These are phyloP conservation scores for Parus major DNA, from an alignment of 2,113 vertebrate genomes.

Conservation along the genomic window DNA sequence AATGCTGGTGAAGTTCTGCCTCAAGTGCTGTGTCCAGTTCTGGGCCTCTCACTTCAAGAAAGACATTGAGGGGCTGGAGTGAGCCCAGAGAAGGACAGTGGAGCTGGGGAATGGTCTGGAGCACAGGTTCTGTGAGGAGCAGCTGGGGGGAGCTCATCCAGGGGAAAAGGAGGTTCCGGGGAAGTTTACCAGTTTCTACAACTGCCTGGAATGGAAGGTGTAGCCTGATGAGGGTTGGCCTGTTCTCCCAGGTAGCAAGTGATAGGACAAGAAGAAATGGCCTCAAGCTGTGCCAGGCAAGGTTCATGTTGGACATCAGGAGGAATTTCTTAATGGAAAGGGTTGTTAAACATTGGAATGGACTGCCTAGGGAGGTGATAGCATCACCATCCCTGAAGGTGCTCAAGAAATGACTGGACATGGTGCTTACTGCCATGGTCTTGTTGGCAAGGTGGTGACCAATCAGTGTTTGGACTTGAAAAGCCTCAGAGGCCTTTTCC, in stretches of 20 bases:
- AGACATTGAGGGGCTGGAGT: background rate
- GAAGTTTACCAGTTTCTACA: background rate
- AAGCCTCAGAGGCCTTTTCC: background rate
- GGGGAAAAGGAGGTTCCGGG: background rate
- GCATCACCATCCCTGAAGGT: background rate
- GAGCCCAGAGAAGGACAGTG: background rate
- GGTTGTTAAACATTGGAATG: background rate
- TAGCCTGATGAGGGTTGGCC: rapidly evolving
- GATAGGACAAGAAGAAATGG: background rate
- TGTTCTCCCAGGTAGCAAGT: background rate
- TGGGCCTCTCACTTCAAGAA: background rate
- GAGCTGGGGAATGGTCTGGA: background rate
- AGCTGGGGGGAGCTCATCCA: background rate
- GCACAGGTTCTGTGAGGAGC: background rate
- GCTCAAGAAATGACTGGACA: background rate
- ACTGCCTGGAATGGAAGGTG: background rate
- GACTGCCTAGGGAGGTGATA: background rate
- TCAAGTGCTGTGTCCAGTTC: background rate
- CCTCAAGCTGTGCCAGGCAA: background rate
- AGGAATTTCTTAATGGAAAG: background rate
- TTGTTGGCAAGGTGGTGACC: background rate
- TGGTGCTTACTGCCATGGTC: background rate
- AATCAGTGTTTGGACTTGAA: background rate
- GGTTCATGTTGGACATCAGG: background rate
- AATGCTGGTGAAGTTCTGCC: background rate